Percentiles rank a stretch among this genome's conserved stretches.
Conservation (phyloP, 1,140 invertebrate species). For the Anastrepha obliqua region DNA sequence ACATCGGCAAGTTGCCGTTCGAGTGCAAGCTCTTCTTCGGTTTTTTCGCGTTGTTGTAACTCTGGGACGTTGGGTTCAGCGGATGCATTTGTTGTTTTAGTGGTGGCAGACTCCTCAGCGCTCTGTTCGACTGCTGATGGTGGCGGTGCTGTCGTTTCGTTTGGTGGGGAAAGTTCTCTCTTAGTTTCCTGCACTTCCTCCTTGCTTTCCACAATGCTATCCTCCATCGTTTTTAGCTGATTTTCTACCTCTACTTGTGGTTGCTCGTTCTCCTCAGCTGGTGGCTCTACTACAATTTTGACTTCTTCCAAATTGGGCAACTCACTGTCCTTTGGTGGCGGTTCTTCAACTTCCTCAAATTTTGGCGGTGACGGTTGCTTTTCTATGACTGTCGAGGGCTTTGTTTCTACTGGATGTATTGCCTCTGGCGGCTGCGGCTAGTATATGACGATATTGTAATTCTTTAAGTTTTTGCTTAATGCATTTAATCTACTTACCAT, state of each 20-base stretch:
- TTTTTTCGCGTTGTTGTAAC: conserved; percentile 66
- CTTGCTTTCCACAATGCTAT: conserved; percentile 53
- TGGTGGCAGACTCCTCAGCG: conserved; percentile 41
- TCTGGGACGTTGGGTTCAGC: not conserved
- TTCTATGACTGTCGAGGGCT: conserved; percentile 58
- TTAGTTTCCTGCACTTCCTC: conserved; percentile 63
- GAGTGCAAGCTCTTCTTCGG: conserved; percentile 77
- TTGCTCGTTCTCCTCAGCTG: too few species aligned
- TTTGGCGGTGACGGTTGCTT: conserved; percentile 57
- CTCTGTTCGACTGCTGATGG: not conserved
- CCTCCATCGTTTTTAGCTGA: not conserved
- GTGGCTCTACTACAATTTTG: conserved; percentile 14
- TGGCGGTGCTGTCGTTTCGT: conserved; percentile 10
- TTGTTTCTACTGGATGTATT: not conserved
- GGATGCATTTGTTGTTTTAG: conserved; percentile 57
- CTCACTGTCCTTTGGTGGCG: conserved; percentile 67
- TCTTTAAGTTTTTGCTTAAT: not conserved
- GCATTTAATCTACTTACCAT: conserved; percentile 21
- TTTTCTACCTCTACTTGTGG: too few species aligned
- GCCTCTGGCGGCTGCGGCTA: not conserved
- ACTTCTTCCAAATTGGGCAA: conserved; percentile 71
- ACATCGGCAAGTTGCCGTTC: conserved; percentile 82
- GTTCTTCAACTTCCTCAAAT: conserved; percentile 60
- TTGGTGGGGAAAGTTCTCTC: conserved; percentile 42
- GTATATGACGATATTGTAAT: not conserved